These are phyloP conservation scores for Macrophya annulata DNA, from an alignment of 2,888 invertebrate species.

Conservation along the genomic window DNA sequence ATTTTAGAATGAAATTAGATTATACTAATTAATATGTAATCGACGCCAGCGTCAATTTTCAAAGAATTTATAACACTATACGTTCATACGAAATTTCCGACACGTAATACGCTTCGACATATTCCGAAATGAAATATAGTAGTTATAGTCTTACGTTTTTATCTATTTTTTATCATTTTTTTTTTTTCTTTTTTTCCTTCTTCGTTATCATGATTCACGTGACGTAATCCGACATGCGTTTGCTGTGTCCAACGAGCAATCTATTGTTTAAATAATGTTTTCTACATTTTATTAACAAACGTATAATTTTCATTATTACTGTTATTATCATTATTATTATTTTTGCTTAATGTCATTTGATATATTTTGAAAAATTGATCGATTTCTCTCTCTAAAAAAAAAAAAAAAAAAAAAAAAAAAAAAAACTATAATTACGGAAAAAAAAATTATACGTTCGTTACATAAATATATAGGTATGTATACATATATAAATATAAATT, in stretches of 20 bases:
- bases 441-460: slow-evolving; percentile 2
- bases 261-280: background rate
- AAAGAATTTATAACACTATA: background rate
- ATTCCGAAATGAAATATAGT: background rate
- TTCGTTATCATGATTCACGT: background rate
- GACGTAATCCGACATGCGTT: background rate
- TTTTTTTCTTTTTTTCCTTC: slow-evolving; percentile 6
- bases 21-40: background rate
- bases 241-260: background rate
- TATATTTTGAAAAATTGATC: background rate
- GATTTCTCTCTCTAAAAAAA: too few species aligned
- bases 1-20: background rate
- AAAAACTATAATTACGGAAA: background rate
- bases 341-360: background rate
- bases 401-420: background rate
- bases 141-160: background rate
- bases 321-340: background rate
- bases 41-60: slow-evolving; percentile 37
- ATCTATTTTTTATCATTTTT: background rate
- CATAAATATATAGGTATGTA: background rate
- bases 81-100: background rate
- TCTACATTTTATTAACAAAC: background rate
- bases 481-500: background rate
- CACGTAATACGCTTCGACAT: background rate
- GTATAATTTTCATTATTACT: background rate